Base-by-base conservation (phyloP, 2,113 vertebrate species). In the Myxocyprinus asiaticus region DNA sequence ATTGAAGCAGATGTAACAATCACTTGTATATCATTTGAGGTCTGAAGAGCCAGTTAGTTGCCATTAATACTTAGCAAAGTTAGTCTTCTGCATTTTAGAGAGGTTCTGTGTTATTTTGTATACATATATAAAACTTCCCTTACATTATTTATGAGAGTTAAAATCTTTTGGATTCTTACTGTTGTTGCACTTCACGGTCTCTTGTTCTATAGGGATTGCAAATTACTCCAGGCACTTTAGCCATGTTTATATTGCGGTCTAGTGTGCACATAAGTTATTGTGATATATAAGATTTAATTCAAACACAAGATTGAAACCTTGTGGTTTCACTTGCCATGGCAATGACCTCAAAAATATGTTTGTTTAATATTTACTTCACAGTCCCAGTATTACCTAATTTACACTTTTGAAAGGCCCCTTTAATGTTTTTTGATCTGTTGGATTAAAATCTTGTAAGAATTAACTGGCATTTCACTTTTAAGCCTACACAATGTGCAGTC, bases 181-280 rank as follows among this genome's bases (percentile, higher is more conserved):
- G 3, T 64, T 68, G 9, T 33, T 33, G 22, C 22, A 33, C 67
- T 4, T 56, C 79, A 66, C 65, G 51, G 65, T 70, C 14, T 17
- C 22, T 22, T 22, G 11, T 45, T 50, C 17, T 47, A 6, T 44
- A 5, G n/a, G 55, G 7, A 58, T 58, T 7, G 55, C 55, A 15
- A 58, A 14, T 17, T 33, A 33, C 22, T 64, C 70, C n/a, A 42
- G 67, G n/a, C 69, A 74, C 67, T 63, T 74, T 50, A 14, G 22
- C 22, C 22, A 33, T 74, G 67, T 67, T 64, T 64, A 78, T 48
- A 77, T 50, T 73, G 15, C 7, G 43, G 7, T 42, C 5, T 47
- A 48, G 11, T 53, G 47, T 44, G 7, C 15, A 50, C 5, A 64
- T 68, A 64, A 51, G 43, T 62, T 48, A 66, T 14, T 72, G 8